phyloP scores from a whole-genome alignment of 2,888 invertebrate species.

The Axea sp. region DNA sequence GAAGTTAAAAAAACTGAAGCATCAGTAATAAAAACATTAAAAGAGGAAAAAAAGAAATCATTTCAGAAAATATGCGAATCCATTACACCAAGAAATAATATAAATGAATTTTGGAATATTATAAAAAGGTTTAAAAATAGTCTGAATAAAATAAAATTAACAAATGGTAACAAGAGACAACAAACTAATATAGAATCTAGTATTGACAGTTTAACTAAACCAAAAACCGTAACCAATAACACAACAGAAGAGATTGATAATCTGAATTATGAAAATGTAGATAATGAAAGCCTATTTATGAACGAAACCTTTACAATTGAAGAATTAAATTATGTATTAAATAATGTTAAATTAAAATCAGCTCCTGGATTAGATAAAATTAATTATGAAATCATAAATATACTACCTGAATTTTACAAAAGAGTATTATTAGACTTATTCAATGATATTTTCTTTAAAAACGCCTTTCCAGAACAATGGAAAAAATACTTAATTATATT shows the following conservation, averaged over 20 bases:
- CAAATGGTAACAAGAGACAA: background rate
- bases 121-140: constrained; percentile 9
- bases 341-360: constrained; percentile 16
- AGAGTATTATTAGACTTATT: constrained; percentile 17
- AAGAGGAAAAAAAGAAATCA: constrained; percentile 5
- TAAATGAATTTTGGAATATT: background rate
- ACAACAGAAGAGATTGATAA: background rate
- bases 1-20: constrained; percentile 1
- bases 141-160: background rate
- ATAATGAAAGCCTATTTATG: too few relatives aligned
- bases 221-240: too few relatives aligned
- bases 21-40: background rate
- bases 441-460: constrained; percentile 14
- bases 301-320: constrained; percentile 3
- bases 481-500: constrained; percentile 42
- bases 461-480: constrained; percentile 42
- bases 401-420: constrained; percentile 20
- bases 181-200: background rate
- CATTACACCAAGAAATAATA: background rate
- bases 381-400: constrained; percentile 7
- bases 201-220: too few relatives aligned
- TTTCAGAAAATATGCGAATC: constrained; percentile 4
- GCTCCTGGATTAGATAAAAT: constrained; percentile 46
- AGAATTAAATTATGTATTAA: constrained; percentile 4
- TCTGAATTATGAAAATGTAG: too few relatives aligned